A percentile compares a stretch with the other conserved stretches of the same genome.
Conservation (phyloP, 2,888 invertebrate species). For the Drosophila planitibia region DNA sequence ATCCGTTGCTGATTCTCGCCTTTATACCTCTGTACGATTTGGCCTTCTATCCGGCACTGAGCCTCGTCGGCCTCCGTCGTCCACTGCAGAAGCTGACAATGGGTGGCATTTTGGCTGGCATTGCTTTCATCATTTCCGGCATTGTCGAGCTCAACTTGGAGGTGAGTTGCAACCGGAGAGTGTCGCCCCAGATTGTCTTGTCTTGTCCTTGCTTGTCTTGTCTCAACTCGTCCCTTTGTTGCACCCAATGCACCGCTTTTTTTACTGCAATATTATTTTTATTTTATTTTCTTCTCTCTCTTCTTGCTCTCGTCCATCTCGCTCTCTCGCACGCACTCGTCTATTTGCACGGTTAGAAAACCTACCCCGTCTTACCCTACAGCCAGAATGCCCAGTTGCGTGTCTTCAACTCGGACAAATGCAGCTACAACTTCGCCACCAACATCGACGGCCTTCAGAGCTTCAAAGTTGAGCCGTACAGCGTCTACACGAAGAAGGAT, state of each 20-base stretch:
- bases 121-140: conserved; percentile 95
- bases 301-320: conserved; percentile 14
- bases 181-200: background rate
- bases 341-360: conserved; percentile 86
- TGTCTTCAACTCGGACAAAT: conserved; percentile 89
- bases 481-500: conserved; percentile 69
- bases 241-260: conserved; percentile 37
- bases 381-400: conserved; percentile 88
- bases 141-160: conserved; percentile 92
- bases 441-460: conserved; percentile 48
- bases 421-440: conserved; percentile 80
- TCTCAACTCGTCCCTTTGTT: conserved; percentile 3
- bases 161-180: conserved; percentile 85
- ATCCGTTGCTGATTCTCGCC: conserved; percentile 93
- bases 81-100: conserved; percentile 94
- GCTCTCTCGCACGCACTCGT: conserved; percentile 55
- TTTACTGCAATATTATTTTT: conserved; percentile 12
- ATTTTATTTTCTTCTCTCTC: conserved; percentile 18
- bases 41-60: conserved; percentile 92
- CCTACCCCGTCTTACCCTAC: conserved; percentile 88
- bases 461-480: conserved; percentile 59
- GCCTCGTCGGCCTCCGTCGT: conserved; percentile 88
- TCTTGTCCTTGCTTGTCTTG: background rate
- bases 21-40: conserved; percentile 95
- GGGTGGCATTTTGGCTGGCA: conserved; percentile 94